phyloP scores from a whole-genome alignment of 1,140 invertebrate species.

The Latrodectus geometricus region DNA sequence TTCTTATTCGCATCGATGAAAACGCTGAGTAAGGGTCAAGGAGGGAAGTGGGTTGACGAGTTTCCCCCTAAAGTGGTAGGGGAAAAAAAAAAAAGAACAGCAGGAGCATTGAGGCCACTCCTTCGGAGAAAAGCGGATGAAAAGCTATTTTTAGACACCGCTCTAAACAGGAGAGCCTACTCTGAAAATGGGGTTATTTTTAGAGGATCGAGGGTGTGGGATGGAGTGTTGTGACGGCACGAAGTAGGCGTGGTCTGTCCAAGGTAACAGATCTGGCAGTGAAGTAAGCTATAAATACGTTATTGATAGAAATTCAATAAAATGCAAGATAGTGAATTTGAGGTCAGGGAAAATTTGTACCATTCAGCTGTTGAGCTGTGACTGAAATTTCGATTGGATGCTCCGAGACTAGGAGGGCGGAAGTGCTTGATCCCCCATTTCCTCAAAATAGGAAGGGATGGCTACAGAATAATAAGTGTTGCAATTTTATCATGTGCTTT shows the following conservation, averaged over 20 bases:
- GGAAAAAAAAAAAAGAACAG: background rate
- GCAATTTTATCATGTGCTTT: too few relatives aligned
- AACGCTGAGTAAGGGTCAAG: background rate
- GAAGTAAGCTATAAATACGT: background rate
- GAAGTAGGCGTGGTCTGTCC: background rate
- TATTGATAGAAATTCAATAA: slow-evolving; percentile 7
- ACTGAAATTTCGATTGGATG: background rate
- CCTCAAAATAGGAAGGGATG: too few relatives aligned
- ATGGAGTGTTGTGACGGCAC: background rate
- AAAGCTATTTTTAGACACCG: slow-evolving; percentile 27
- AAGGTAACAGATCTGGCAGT: slow-evolving; percentile 3
- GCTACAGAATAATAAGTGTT: too few relatives aligned
- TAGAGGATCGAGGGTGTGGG: background rate
- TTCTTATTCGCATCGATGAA: too few relatives aligned
- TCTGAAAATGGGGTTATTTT: slow-evolving; percentile 20
- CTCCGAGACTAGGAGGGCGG: too few relatives aligned
- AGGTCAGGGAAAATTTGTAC: background rate
- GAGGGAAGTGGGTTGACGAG: background rate
- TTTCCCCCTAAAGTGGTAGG: background rate
- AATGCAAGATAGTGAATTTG: background rate
- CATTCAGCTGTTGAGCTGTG: background rate
- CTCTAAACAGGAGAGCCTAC: slow-evolving; percentile 29
- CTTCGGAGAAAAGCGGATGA: background rate
- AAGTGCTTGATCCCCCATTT: too few relatives aligned
- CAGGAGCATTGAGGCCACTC: background rate